These are phyloP conservation scores for Tokudaia tokunoshimensis DNA, from an alignment of 2,797 vertebrate species.

Conservation along the genomic window DNA sequence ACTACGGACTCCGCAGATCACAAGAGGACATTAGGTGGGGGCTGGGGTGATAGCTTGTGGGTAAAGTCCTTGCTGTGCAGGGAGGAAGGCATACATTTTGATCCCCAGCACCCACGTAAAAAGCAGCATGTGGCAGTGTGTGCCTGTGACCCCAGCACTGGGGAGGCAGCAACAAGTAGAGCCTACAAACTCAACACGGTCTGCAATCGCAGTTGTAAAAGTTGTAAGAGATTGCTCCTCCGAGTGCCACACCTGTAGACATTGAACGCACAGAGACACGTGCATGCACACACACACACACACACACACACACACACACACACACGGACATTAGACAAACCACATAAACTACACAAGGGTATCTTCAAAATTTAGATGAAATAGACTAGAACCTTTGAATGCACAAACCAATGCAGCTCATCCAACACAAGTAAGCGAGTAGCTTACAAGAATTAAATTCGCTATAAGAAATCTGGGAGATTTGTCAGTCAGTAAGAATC, in stretches of 20 bases:
- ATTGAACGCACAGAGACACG: not conserved
- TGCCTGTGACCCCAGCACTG: not conserved
- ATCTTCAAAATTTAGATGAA: not conserved
- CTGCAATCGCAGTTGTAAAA: not conserved
- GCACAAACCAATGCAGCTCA: not conserved
- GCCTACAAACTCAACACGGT: not conserved
- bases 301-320: not conserved
- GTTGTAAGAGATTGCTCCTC: not conserved
- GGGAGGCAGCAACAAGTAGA: not conserved
- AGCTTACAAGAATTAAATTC: slow-evolving; percentile 18
- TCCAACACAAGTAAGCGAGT: not conserved
- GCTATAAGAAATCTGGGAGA: not conserved
- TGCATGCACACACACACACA: not conserved
- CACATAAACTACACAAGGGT: too few species aligned
- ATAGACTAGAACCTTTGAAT: not conserved
- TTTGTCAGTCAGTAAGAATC: not conserved
- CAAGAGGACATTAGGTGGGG: not conserved
- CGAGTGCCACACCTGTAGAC: too few species aligned
- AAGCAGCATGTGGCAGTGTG: not conserved
- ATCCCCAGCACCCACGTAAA: too few species aligned
- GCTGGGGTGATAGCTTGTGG: not conserved
- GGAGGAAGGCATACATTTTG: not conserved
- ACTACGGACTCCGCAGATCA: not conserved
- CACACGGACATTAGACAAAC: not conserved
- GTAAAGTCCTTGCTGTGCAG: not conserved